Base-by-base conservation (phyloP, 2,113 vertebrate genomes). In the Sphaerodactylus townsendi region DNA sequence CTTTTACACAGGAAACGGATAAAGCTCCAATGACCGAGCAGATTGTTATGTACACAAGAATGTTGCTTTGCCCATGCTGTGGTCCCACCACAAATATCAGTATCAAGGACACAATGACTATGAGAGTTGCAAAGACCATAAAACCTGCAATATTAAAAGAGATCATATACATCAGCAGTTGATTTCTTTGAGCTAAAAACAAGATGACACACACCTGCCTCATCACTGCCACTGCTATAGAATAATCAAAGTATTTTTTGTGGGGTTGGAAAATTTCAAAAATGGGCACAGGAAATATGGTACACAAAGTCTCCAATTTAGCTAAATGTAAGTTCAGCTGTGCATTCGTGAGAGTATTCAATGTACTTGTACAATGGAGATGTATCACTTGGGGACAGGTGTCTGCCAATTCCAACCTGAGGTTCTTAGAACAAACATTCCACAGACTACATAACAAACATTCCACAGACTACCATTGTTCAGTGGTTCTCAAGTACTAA, bases 11-110 rank as follows among this genome's bases (percentile, higher is more conserved):
- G 89, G 99, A 99, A 71, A 99, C 99, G 0, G 98, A 99, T 15
- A 99, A 95, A 0, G 99, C 97, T 74, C 99, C 99, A 7, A 99
- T 99, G 2, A 99, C 98, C 0, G 99, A 99, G 94, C 99, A 99
- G 93, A 99, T 99, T 2, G 98, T 98, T 93, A 99, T 98, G 94
- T 99, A 99, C 78, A 99, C 98, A 0, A 99, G 96, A 88, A 99
- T 98, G 93, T 99, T 99, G 86, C 96, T 98, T 93, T 99, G 98
- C 78, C 99, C 99, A 1, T 98, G 98, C 53, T 97, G 98, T 53
- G 99, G 99, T 56, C 96, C 98, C 90, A 99, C 96, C 39, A 98
- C 96, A 44, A 98, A 98, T 80, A 99, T 99, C 11, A 99, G 94
- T 84, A 99, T 97, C 88, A 99, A 95, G 30, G 98, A 98, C 82